Evolutionary conservation across 2,797 vertebrate genomes (phyloP).

Genomic region (Jordanella pulchra): DNA sequence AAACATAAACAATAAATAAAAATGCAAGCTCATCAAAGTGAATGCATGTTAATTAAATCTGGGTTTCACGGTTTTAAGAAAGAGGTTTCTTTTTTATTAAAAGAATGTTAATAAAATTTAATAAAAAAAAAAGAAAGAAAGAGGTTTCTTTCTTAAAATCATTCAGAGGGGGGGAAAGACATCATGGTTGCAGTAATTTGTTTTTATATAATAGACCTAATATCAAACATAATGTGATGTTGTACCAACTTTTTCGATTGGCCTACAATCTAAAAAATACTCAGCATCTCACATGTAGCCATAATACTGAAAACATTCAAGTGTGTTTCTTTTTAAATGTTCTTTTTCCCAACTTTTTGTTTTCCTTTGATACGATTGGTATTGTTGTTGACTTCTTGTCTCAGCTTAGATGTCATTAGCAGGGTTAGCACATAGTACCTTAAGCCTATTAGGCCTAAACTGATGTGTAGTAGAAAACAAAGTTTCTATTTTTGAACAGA

Average conservation of each 20-base stretch:
- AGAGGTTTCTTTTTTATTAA: no score
- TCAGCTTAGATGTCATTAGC: conserved; percentile 52
- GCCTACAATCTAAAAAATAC: background rate
- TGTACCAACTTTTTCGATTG: background rate
- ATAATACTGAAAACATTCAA: conserved; percentile 14
- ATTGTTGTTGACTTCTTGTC: conserved; percentile 33
- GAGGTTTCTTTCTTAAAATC: no score
- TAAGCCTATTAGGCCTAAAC: conserved; percentile 53
- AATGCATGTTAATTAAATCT: background rate
- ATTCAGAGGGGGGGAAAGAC: background rate
- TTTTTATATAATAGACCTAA: background rate
- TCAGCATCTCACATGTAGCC: background rate
- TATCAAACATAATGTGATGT: no score
- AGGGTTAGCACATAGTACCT: conserved; percentile 50
- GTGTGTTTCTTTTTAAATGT: background rate
- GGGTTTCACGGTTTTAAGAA: no score
- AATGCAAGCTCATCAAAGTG: background rate
- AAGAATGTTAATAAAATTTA: no score
- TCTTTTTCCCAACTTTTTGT: background rate
- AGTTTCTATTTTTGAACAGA: background rate
- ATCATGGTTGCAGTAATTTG: background rate
- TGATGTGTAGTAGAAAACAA: conserved; percentile 43
- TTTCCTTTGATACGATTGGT: conserved; percentile 13
- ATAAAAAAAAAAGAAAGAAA: no score
- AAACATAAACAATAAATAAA: background rate